Evolutionary conservation across 2,113 vertebrate species (phyloP).

Genomic region (Herpailurus yagouaroundi): DNA sequence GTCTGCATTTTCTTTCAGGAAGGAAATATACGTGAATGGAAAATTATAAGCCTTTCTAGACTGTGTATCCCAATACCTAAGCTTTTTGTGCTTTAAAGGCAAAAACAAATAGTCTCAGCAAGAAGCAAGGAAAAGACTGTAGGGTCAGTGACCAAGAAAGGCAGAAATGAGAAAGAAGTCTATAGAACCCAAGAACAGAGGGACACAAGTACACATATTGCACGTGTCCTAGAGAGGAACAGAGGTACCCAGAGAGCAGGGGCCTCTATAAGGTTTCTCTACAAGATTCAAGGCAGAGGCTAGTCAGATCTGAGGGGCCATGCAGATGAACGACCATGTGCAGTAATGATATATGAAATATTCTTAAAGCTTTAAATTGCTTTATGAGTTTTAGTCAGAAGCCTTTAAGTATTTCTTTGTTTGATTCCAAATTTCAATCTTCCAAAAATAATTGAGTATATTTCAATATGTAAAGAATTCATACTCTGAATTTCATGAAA

Average conservation of each 20-base stretch:
- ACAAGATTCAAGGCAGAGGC: neutral
- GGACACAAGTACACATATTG: neutral
- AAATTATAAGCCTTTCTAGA: neutral
- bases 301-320: rapidly evolving
- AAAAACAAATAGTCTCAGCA: neutral
- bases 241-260: neutral
- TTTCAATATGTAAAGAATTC: neutral
- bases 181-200: neutral
- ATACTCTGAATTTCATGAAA: neutral
- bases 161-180: neutral
- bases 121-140: neutral
- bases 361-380: neutral
- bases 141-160: neutral
- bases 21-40: conserved; percentile 8
- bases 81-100: neutral
- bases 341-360: neutral
- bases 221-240: neutral
- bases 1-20: neutral
- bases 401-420: neutral
- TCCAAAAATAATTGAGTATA: neutral
- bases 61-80: neutral
- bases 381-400: neutral
- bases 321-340: neutral
- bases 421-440: neutral
- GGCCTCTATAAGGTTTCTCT: neutral